Conservation (phyloP, 1,140 invertebrate species). For the Heliconius hermathena region DNA sequence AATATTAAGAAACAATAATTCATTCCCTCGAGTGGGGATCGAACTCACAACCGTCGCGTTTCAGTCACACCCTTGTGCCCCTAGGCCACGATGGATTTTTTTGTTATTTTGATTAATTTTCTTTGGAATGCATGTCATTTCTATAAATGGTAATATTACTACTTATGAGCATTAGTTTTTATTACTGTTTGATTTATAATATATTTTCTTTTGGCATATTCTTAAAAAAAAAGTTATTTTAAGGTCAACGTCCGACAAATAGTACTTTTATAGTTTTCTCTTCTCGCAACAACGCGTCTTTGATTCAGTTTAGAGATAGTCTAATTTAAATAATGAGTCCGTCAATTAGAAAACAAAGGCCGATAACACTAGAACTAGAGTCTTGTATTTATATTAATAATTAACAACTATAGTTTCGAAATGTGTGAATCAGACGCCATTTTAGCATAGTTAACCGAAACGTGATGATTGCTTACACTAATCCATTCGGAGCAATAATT, state of each 20-base stretch:
- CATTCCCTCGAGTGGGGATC: too few species aligned
- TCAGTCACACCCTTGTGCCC: too few species aligned
- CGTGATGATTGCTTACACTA: neutral
- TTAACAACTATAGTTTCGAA: neutral
- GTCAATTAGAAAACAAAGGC: slow-evolving; percentile 35
- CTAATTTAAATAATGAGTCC: slow-evolving; percentile 40
- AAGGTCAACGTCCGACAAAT: slow-evolving; percentile 34
- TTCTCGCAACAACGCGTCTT: slow-evolving; percentile 34
- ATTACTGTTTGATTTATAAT: too few species aligned
- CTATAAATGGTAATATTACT: neutral
- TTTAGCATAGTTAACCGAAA: neutral
- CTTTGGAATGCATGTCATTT: neutral
- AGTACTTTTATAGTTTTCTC: slow-evolving; percentile 26
- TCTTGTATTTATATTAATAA: neutral
- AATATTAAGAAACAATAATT: too few species aligned
- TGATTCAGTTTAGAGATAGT: slow-evolving; percentile 34
- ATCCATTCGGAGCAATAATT: neutral
- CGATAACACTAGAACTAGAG: slow-evolving; percentile 19
- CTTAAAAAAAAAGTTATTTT: neutral
- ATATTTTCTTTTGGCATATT: neutral
- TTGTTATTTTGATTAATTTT: too few species aligned
- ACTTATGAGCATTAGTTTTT: neutral
- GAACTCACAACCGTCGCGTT: too few species aligned
- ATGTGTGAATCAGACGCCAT: neutral
- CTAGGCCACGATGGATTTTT: too few species aligned